phyloP scores from a whole-genome alignment of 1,140 invertebrate species.

The Aradophagus sp. region DNA sequence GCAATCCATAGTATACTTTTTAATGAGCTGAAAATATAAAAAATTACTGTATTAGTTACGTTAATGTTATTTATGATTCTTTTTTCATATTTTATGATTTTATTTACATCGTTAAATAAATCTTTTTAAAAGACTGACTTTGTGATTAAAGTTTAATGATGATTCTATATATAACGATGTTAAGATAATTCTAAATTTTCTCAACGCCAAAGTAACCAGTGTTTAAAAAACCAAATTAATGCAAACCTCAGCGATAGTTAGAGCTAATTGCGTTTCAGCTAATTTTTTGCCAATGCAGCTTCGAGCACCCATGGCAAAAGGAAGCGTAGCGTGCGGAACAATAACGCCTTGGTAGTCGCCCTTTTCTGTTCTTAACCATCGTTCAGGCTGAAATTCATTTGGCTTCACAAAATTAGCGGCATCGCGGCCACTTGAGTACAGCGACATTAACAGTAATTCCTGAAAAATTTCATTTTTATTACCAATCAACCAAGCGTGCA shows the following conservation, averaged over 20 bases:
- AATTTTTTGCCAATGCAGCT: conserved; percentile 88
- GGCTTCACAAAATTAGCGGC: conserved; percentile 81
- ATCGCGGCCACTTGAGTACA: conserved; percentile 87
- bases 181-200: too few relatives aligned
- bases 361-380: conserved; percentile 80
- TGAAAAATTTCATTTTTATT: conserved; percentile 63
- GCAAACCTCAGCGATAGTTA: conserved; percentile 80
- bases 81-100: not conserved
- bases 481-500: too few relatives aligned
- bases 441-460: conserved; percentile 85
- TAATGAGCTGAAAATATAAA: too few relatives aligned
- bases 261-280: conserved; percentile 83
- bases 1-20: too few relatives aligned
- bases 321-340: conserved; percentile 82
- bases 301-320: conserved; percentile 87
- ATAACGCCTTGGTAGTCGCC: conserved; percentile 72
- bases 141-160: too few relatives aligned
- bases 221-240: not conserved
- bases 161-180: too few relatives aligned
- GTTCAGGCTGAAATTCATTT: conserved; percentile 82
- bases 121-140: too few relatives aligned
- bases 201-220: too few relatives aligned
- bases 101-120: too few relatives aligned
- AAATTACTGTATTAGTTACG: too few relatives aligned
- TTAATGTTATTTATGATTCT: too few relatives aligned